These are phyloP conservation scores for Gymnocypris eckloni DNA, from an alignment of 2,797 vertebrate species.

Conservation along the genomic window DNA sequence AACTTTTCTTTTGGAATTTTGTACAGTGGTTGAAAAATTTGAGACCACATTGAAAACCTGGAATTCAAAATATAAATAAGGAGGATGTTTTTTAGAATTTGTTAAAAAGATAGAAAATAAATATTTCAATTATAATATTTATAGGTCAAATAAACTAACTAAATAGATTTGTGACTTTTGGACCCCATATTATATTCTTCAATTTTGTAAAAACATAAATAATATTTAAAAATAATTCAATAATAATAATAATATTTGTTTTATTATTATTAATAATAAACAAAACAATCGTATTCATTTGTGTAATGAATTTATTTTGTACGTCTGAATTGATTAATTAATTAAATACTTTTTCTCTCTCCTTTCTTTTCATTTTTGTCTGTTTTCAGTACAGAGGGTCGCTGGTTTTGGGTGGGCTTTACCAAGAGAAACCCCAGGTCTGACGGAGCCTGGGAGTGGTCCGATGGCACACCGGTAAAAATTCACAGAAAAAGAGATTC, in stretches of 20 bases:
- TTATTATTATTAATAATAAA: no score
- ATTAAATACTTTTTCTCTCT: neutral
- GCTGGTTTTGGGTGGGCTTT: conserved; percentile 95
- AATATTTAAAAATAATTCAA: no score
- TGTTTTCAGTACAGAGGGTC: conserved; percentile 82
- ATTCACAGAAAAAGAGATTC: conserved; percentile 1
- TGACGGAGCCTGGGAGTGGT: conserved; percentile 89
- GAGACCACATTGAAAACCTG: neutral
- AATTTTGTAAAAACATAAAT: neutral
- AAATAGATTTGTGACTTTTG: neutral
- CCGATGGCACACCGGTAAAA: conserved; percentile 89
- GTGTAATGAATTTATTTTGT: neutral
- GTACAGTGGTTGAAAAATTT: neutral
- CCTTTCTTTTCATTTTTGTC: neutral
- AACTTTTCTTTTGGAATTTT: neutral
- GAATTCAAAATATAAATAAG: neutral
- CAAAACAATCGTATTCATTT: no score
- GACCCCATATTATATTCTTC: neutral
- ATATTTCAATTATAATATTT: neutral
- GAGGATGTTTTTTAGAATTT: no score
- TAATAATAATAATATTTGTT: neutral
- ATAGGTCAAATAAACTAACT: neutral
- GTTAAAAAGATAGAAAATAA: no score
- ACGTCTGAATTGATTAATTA: neutral
- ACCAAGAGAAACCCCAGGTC: conserved; percentile 88